Base-by-base conservation (phyloP, 2,113 vertebrate genomes). In the Petroica traversi region DNA sequence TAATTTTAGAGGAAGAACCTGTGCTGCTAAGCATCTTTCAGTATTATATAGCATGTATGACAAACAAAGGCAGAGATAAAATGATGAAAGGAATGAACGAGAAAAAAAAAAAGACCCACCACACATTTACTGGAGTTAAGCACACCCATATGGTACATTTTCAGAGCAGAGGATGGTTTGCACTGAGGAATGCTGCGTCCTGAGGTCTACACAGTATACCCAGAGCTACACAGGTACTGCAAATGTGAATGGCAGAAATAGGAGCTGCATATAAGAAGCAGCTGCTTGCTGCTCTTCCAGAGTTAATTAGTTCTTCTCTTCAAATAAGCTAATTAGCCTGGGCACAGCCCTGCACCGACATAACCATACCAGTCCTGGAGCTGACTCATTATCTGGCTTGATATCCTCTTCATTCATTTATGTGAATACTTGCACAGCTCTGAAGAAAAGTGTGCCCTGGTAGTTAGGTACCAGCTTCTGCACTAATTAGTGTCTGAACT, bases 321-420 rank as follows among this genome's bases (percentile, higher is more conserved):
- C 88, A 90, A 94, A 92, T 92, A 76, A 94, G 43, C 51, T 97
- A 92, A 97, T 96, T 94, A 96, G 88, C 72, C 62, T 18, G 75
- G 92, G 95, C 85, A 77, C 58, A 93, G 74, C 54, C 75, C 46
- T 86, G 75, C 67, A 88, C 72, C 7, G 4, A 80, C 78, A 95
- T 49, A 95, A 69, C 92, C 55, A 43, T 63, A 73, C 88, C 71
- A 72, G 51, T 94, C 88, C 79, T 95, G 83, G 68, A 96, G 91
- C 75, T 93, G 88, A 96, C 91, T 97, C 92, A 94, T 95, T 94
- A 95, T 72, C 55, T 86, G 63, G 55, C 79, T 95, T 95, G 92
- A 94, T 94, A 85, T 67, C 55, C 55, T 86, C 64, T 88, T 93
- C 91, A 83, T 94, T 95, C 85, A 86, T 71, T 90, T 90, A 88